Base-by-base conservation (phyloP, 2,113 vertebrate species). In the Ploceus nigricollis region DNA sequence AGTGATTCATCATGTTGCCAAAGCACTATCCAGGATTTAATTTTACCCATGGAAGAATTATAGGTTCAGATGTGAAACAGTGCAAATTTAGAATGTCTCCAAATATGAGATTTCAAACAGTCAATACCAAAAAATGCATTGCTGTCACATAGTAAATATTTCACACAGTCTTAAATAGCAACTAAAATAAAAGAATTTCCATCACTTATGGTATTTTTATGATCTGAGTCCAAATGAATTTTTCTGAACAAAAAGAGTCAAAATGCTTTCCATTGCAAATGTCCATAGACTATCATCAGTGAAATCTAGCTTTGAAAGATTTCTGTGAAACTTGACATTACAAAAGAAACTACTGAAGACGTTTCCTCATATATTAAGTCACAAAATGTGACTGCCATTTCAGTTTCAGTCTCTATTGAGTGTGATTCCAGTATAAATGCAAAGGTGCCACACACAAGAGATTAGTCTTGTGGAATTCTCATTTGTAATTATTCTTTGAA, bases 1-100 rank as follows among this genome's bases (percentile, higher is more conserved):
- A 91, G 23, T 82, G 65, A 95, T 96, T 94, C 96, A 80, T 96
- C 65, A 91, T 37, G 6, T 95, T 82, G 47, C 12, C 16, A 92
- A 45, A 91, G 7, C 73, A 57, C 27, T 77, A 42, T 53, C 22
- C 31, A 91, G 78, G 75, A 95, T 7, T 96, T 93, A 86, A 28
- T 93, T 76, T 73, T 91, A 80, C 60, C 31, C 30, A 22, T 35
- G 31, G 19, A 79, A 51, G 57, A 95, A 86, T 9, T 60, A 42
- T 19, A 91, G 40, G 33, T 45, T 76, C 87, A 95, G 65, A 82
- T 94, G 50, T 65, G 88, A 96, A 96, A 96, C 61, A 87, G 45
- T 70, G 65, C 50, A 96, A 92, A 84, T n/a, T 70, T 30, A 91
- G 42, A 77, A 71, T 50, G 39, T 77, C 68, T 87, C 27, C 35